Evolutionary conservation across 92 coral and sea anemone genomes (phyloP), one percentile per base, ranked within the genome.

Genomic region (Hydrozoanthus gracilis): DNA sequence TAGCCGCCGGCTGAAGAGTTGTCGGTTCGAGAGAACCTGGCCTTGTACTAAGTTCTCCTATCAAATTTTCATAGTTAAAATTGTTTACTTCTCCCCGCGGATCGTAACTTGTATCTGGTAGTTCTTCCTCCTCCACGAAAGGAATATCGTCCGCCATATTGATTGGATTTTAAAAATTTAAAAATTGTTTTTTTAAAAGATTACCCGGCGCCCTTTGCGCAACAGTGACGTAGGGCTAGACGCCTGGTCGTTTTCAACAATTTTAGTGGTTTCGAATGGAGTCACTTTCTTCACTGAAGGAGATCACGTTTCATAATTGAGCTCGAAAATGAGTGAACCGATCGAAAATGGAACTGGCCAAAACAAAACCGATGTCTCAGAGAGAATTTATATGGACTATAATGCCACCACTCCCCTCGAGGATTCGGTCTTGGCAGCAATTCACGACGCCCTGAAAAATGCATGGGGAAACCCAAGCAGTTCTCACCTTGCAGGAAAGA

Each of bases 391-490:
- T 73, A 84, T 97, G 72, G 99, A 97, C 79, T 95, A 93, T 77
- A 97, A 97, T 88, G 99, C 99, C 4, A 97, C 99, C 9, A 95
- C 99, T 48, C 99, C 99, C 8, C 92, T 97, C 15, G 98, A 91
- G 17, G 87, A 90, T 16, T 74, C 95, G 35, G 99, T 97, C 18
- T 92, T 97, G 51, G 79, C 90, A 88, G 89, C 92, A 66, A 97
- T 97, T 80, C 96, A 97, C 52, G 88, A 91, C 71, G 92, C 99
- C 35, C 84, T 97, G 78, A 89, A 88, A 60, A 97, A 95, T 86
- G 99, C 98, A 18, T 97, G 99, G 99, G 99, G 99, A 62, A 97
- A 97, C 75, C 99, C 99, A 12, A 97, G 99, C 85, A 97, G 99
- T 73, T 90, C 99, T 6, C 97, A 97, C 82, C 85, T 78, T 13